Evolutionary conservation across 2,888 invertebrate genomes (phyloP).

Genomic region (Melanophora roralis): DNA sequence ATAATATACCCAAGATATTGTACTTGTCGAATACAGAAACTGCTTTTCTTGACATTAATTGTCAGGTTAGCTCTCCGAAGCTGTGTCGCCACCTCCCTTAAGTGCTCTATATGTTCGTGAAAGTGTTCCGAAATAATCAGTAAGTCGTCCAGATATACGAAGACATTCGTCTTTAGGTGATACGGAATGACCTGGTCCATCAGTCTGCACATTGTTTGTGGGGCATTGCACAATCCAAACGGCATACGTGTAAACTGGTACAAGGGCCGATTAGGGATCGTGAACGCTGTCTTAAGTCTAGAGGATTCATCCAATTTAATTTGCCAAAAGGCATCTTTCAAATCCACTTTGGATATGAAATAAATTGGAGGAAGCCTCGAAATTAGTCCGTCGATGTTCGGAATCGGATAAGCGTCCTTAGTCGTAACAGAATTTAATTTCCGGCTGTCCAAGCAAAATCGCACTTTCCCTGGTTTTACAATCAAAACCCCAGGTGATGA

Average conservation of each 20-base stretch:
- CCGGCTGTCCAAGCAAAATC: not conserved
- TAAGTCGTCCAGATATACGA: no score
- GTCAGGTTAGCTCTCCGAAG: not conserved
- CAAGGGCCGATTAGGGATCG: slow-evolving; percentile 52
- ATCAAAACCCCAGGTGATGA: slow-evolving; percentile 62
- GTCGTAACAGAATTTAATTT: slow-evolving; percentile 37
- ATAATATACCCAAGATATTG: not conserved
- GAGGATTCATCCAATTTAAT: slow-evolving; percentile 40
- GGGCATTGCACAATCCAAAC: not conserved
- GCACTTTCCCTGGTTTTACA: slow-evolving; percentile 35
- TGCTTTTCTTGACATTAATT: not conserved
- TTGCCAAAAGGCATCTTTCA: slow-evolving; percentile 49
- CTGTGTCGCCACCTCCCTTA: not conserved
- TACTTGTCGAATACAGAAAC: not conserved
- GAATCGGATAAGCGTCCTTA: slow-evolving; percentile 44
- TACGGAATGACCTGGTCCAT: not conserved
- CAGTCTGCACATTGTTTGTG: not conserved
- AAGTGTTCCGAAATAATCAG: no score
- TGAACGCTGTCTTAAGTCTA: slow-evolving; percentile 50
- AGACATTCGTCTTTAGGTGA: no score
- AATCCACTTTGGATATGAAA: slow-evolving; percentile 47
- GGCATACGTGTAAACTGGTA: slow-evolving; percentile 56
- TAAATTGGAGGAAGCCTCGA: slow-evolving; percentile 21
- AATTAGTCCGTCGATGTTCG: slow-evolving; percentile 17
- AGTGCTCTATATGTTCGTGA: no score